Conservation (phyloP, 35 echinoderm and acorn worm species). For the Eucidaris tribuloides region DNA sequence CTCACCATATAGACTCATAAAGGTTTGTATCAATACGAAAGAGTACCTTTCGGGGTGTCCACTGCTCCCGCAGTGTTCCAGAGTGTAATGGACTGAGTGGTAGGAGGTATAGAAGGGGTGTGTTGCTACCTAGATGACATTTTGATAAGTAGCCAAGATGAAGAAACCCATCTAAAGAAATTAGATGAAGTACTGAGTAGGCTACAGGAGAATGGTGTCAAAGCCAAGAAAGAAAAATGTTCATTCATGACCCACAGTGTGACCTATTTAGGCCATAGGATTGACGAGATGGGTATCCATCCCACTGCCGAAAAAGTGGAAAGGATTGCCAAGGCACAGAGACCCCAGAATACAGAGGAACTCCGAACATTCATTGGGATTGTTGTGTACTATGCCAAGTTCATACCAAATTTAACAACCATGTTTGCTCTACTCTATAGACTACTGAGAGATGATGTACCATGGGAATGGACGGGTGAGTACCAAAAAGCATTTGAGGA, state of each 20-base stretch:
- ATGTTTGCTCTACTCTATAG: constrained; percentile 48
- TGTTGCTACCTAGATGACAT: constrained; percentile 57
- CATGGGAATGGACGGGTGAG: constrained; percentile 52
- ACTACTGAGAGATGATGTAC: constrained; percentile 42
- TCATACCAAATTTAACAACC: constrained; percentile 53
- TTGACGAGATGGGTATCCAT: constrained; percentile 44
- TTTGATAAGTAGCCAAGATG: constrained; percentile 37
- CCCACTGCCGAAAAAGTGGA: constrained; percentile 56
- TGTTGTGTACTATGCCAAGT: constrained; percentile 59
- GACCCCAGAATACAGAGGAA: constrained; percentile 44
- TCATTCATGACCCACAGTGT: constrained; percentile 43
- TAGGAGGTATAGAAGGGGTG: constrained; percentile 40
- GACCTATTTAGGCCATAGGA: constrained; percentile 39
- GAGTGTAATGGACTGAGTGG: constrained; percentile 34
- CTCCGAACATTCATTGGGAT: constrained; percentile 49
- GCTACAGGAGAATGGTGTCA: constrained; percentile 41
- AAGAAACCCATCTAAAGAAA: constrained; percentile 27
- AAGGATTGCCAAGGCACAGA: constrained; percentile 44
- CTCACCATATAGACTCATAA: constrained; percentile 56
- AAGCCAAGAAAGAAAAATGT: constrained; percentile 54
- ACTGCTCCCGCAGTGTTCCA: constrained; percentile 45
- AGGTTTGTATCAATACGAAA: constrained; percentile 43
- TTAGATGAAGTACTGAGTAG: constrained; percentile 48
- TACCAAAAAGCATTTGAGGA: constrained; percentile 58
- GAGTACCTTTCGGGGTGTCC: constrained; percentile 63